phyloP scores from a whole-genome alignment of 2,888 invertebrate species.

The Lasioglossum morio region DNA sequence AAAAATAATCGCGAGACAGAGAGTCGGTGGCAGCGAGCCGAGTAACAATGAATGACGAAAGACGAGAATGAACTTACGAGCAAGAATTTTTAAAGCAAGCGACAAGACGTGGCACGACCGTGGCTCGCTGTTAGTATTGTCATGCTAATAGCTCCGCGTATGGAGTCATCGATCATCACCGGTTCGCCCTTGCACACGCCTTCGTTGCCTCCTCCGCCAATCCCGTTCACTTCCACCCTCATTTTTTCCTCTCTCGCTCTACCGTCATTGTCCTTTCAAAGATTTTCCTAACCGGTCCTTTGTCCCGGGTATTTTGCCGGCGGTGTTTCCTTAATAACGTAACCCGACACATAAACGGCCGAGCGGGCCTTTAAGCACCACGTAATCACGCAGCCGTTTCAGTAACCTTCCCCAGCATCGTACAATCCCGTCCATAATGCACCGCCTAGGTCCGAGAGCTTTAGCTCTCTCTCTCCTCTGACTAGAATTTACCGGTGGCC shows the following conservation, averaged over 20 bases:
- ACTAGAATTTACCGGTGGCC: background rate
- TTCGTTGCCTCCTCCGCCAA: constrained; percentile 1
- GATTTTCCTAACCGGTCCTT: constrained; percentile 43
- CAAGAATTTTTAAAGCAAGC: constrained; percentile 27
- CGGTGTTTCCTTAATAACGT: constrained; percentile 60
- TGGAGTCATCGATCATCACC: constrained; percentile 67
- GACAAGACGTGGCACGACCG: background rate
- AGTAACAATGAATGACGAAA: constrained; percentile 60
- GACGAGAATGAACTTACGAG: constrained; percentile 43
- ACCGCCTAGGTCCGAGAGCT: background rate
- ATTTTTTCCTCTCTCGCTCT: background rate
- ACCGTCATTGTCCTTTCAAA: constrained; percentile 36
- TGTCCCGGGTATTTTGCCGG: constrained; percentile 39
- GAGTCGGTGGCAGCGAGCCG: constrained; percentile 8
- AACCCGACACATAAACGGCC: constrained; percentile 39
- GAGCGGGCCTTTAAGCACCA: constrained; percentile 57
- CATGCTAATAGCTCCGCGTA: constrained; percentile 64
- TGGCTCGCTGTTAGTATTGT: constrained; percentile 51
- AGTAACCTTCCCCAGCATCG: constrained; percentile 42
- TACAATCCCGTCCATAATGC: constrained; percentile 17
- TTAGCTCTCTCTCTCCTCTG: background rate
- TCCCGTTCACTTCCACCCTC: background rate
- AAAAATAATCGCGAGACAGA: constrained; percentile 1
- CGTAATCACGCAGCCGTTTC: constrained; percentile 62
- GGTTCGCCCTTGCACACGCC: constrained; percentile 29